These are phyloP conservation scores for Brachyistius frenatus DNA, from an alignment of 2,113 vertebrate species.

Conservation along the genomic window DNA sequence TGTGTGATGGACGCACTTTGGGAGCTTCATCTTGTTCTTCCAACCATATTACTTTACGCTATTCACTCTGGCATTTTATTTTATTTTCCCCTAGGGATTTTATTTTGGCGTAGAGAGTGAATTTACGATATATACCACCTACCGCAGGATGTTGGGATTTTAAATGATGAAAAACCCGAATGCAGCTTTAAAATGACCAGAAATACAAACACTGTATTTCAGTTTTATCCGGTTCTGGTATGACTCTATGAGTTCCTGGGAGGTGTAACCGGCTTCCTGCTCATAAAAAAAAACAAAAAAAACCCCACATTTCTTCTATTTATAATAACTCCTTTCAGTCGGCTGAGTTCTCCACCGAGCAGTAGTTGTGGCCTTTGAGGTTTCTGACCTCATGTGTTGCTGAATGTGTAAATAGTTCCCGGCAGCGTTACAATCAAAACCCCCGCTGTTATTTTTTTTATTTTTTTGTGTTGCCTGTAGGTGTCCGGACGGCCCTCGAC, in stretches of 20 bases:
- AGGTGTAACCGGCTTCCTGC: background rate
- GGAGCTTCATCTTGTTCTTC: too few relatives aligned
- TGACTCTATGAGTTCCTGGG: background rate
- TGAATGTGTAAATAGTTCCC: slow-evolving; percentile 3
- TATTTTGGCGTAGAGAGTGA: background rate
- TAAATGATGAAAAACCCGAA: background rate
- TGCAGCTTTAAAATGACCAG: background rate
- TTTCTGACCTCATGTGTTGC: slow-evolving; percentile 6
- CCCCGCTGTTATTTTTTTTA: background rate
- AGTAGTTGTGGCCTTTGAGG: background rate
- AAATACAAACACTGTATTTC: background rate
- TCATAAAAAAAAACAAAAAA: background rate
- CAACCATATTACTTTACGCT: too few relatives aligned
- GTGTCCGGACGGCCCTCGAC: slow-evolving; percentile 94
- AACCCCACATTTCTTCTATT: too few relatives aligned
- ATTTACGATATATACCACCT: background rate
- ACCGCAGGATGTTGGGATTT: background rate
- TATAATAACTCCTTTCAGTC: too few relatives aligned
- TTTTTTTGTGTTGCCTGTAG: slow-evolving; percentile 56
- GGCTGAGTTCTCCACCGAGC: background rate
- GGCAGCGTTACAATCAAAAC: background rate
- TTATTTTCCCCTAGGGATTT: background rate
- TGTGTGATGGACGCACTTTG: too few relatives aligned
- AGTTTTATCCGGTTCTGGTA: background rate
- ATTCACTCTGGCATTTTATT: accelerated